Conservation (phyloP, 2,113 vertebrate genomes). For the Theropithecus gelada region DNA sequence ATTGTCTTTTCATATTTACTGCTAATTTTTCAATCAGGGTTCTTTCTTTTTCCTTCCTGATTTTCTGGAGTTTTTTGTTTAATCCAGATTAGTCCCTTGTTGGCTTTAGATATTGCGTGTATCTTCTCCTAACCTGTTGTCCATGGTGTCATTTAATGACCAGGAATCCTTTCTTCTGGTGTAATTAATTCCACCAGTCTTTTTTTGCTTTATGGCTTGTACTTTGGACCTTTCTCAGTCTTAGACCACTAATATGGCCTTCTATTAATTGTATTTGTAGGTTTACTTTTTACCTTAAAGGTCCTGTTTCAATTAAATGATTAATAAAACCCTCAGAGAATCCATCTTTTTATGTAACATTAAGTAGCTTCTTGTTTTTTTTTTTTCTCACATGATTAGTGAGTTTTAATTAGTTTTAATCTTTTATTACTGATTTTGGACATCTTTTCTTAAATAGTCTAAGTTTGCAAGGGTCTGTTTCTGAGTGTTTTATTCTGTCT, state of each 20-base stretch:
- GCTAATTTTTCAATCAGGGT: background rate
- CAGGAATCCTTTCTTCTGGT: background rate
- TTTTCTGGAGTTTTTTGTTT: background rate
- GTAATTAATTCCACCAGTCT: background rate
- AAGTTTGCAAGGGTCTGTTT: background rate
- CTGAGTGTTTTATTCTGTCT: background rate
- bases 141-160: background rate
- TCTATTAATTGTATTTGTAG: background rate
- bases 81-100: background rate
- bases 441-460: background rate
- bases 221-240: background rate
- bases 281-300: background rate
- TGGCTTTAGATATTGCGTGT: background rate
- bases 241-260: background rate
- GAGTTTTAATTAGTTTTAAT: no score
- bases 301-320: no score
- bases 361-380: background rate
- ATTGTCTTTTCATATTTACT: background rate
- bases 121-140: background rate
- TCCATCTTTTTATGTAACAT: background rate
- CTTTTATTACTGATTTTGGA: background rate
- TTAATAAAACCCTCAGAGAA: background rate
- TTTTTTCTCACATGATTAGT: no score
- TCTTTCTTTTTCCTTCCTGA: background rate
- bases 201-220: conserved; percentile 17